Conservation (phyloP, 2,113 vertebrate species). For the Parus major region DNA sequence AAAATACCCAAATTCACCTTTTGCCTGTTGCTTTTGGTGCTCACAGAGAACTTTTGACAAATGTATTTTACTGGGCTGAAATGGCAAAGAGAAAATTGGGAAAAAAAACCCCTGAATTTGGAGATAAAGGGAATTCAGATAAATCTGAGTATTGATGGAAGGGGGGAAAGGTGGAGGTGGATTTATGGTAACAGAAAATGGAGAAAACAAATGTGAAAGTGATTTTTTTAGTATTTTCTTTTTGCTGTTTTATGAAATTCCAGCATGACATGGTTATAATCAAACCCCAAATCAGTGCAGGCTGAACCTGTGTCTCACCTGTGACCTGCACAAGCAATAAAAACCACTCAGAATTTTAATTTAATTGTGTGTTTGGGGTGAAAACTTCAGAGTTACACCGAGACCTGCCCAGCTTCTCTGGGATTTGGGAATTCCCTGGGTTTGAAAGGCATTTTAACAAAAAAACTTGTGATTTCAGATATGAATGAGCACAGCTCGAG, state of each 20-base stretch:
- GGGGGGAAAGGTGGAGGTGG: background rate
- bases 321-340: background rate
- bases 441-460: background rate
- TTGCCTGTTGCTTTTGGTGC: background rate
- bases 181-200: background rate
- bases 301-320: background rate
- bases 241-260: background rate
- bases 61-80: background rate
- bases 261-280: background rate
- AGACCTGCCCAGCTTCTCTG: background rate
- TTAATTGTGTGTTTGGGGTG: background rate
- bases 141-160: background rate
- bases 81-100: background rate
- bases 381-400: background rate
- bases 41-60: background rate
- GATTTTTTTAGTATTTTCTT: background rate
- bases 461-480: constrained; percentile 73
- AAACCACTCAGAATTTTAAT: background rate
- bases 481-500: constrained; percentile 99
- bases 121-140: background rate
- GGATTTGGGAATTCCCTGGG: background rate
- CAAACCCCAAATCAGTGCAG: background rate
- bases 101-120: background rate
- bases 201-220: background rate
- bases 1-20: background rate